Evolutionary conservation across 2,888 invertebrate genomes (phyloP).

Genomic region (Mamestra brassicae): DNA sequence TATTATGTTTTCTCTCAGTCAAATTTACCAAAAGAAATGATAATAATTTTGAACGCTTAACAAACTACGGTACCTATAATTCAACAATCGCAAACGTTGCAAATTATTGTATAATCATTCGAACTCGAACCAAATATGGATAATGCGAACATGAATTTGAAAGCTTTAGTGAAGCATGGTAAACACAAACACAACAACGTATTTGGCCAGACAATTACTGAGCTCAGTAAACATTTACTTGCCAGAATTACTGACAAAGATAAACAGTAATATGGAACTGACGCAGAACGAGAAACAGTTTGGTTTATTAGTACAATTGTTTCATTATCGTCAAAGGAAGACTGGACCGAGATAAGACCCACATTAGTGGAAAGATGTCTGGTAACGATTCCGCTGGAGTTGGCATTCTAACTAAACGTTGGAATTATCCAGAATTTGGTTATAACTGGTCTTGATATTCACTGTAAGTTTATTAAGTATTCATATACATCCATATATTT

Average conservation of each 20-base stretch:
- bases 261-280: slow-evolving; percentile 62
- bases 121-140: slow-evolving; percentile 25
- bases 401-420: slow-evolving; percentile 13
- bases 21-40: not conserved
- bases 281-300: slow-evolving; percentile 52
- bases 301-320: slow-evolving; percentile 62
- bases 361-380: slow-evolving; percentile 53
- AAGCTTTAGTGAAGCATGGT: slow-evolving; percentile 32
- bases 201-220: slow-evolving; percentile 64
- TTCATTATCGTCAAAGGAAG: slow-evolving; percentile 43
- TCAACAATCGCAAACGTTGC: slow-evolving; percentile 14
- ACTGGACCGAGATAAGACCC: slow-evolving; percentile 37
- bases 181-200: slow-evolving; percentile 51
- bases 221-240: slow-evolving; percentile 66
- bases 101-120: slow-evolving; percentile 9
- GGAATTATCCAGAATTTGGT: slow-evolving; percentile 25
- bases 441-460: slow-evolving; percentile 5
- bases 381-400: slow-evolving; percentile 29
- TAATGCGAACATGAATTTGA: slow-evolving; percentile 36
- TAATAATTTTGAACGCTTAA: not conserved
- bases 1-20: not conserved
- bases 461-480: not conserved
- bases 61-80: not conserved
- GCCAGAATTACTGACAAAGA: slow-evolving; percentile 67
- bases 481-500: not conserved